Conservation (phyloP, 2,797 vertebrate species). For the Cuculus canorus region DNA sequence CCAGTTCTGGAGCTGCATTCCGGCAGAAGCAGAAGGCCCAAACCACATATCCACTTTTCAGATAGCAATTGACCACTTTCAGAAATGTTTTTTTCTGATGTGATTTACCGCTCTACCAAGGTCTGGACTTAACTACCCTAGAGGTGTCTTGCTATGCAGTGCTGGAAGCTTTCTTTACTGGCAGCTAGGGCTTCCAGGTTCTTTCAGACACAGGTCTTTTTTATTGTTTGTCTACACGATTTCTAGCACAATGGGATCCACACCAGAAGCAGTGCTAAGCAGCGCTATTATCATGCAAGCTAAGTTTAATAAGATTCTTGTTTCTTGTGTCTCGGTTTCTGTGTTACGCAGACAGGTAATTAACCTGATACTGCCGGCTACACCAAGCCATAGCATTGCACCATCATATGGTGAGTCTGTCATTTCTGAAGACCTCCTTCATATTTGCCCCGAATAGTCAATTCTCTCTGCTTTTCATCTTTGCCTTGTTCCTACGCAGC, state of each 20-base stretch:
- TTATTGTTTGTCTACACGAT: not conserved
- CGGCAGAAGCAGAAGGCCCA: not conserved
- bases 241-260: fast-evolving
- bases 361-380: not conserved
- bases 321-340: not conserved
- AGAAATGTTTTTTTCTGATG: not conserved
- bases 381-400: not conserved
- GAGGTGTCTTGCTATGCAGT: not conserved
- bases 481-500: not conserved
- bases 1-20: slow-evolving; percentile 45
- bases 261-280: not conserved
- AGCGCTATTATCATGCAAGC: not conserved
- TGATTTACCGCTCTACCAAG: not conserved
- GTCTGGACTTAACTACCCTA: not conserved
- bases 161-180: not conserved
- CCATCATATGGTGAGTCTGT: not conserved
- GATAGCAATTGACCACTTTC: not conserved
- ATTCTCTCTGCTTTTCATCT: not conserved
- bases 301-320: not conserved
- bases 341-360: not conserved
- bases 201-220: not conserved
- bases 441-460: not conserved
- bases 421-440: not conserved
- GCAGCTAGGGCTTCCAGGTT: not conserved
- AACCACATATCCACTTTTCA: not conserved